Conservation (phyloP, 1,140 invertebrate species). For the Pygmarrhopalites habei region DNA sequence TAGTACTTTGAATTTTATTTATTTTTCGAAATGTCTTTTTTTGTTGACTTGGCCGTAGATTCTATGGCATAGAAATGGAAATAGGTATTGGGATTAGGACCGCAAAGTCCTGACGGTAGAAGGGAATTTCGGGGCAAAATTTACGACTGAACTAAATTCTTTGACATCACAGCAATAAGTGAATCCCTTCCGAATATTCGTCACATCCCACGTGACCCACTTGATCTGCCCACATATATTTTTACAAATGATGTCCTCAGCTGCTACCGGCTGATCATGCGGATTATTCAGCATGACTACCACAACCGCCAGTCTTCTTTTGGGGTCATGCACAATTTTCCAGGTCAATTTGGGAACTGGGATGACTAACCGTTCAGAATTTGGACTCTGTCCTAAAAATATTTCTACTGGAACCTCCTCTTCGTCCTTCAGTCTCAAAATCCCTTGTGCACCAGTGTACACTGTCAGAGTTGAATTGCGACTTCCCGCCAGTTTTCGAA, state of each 20-base stretch:
- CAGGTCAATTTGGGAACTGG: conserved; percentile 32
- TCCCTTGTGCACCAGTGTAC: conserved; percentile 53
- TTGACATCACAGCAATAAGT: conserved; percentile 32
- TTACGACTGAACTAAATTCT: conserved; percentile 4
- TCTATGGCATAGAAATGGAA: too few species aligned
- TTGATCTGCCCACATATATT: conserved; percentile 32
- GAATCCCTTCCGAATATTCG: conserved; percentile 22
- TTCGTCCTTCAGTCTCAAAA: conserved; percentile 48
- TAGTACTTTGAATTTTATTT: too few species aligned
- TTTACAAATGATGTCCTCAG: conserved; percentile 28
- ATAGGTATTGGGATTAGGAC: too few species aligned
- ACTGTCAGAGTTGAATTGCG: conserved; percentile 43
- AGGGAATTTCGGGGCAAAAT: neutral
- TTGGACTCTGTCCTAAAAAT: conserved; percentile 45
- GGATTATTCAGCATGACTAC: conserved; percentile 60
- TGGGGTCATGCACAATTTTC: conserved; percentile 53
- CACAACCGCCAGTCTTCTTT: conserved; percentile 49
- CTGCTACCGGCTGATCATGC: conserved; percentile 32
- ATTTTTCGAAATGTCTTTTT: too few species aligned
- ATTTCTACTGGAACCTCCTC: conserved; percentile 45
- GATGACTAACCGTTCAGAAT: conserved; percentile 5
- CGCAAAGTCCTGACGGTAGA: too few species aligned
- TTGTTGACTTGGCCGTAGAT: too few species aligned
- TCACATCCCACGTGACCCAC: conserved; percentile 33
- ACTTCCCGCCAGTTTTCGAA: conserved; percentile 18